phyloP scores from a whole-genome alignment of 1,140 invertebrate genomes.

The Lamellibrachia luymesi region DNA sequence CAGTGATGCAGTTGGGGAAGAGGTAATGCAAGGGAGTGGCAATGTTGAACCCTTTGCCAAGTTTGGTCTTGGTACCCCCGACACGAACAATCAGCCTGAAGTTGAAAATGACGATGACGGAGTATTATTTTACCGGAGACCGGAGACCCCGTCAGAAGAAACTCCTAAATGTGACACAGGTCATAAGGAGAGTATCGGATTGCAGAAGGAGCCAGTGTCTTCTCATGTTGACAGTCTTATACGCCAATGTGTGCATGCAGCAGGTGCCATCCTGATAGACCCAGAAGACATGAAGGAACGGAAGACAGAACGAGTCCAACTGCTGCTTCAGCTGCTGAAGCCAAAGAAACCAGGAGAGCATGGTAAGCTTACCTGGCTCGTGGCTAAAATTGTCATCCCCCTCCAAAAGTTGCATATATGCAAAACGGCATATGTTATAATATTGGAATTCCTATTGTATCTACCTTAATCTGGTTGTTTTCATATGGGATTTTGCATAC shows the following conservation, averaged over 20 bases:
- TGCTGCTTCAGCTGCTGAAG: constrained; percentile 33
- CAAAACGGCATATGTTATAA: no score
- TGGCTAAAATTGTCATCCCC: no score
- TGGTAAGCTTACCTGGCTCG: background rate
- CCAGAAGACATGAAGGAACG: constrained; percentile 21
- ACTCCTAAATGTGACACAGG: background rate
- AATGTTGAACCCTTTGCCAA: constrained; percentile 23
- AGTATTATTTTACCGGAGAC: background rate
- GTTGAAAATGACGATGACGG: background rate
- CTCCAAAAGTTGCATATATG: no score
- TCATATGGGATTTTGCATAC: no score
- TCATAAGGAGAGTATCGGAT: background rate
- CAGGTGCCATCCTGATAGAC: constrained; percentile 39
- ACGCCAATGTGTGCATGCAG: constrained; percentile 32
- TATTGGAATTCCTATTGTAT: no score
- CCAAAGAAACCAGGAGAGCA: background rate
- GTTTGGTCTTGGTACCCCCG: background rate
- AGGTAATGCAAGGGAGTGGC: background rate
- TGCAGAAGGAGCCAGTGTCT: background rate
- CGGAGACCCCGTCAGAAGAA: background rate
- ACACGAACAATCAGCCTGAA: background rate
- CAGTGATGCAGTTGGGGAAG: background rate
- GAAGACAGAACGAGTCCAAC: constrained; percentile 35
- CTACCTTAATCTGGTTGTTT: no score
- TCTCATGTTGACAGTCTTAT: constrained; percentile 16